Evolutionary conservation across 2,888 invertebrate genomes (phyloP), one percentile per base, ranked within the genome.

Genomic region (Sarcophaga variegata): DNA sequence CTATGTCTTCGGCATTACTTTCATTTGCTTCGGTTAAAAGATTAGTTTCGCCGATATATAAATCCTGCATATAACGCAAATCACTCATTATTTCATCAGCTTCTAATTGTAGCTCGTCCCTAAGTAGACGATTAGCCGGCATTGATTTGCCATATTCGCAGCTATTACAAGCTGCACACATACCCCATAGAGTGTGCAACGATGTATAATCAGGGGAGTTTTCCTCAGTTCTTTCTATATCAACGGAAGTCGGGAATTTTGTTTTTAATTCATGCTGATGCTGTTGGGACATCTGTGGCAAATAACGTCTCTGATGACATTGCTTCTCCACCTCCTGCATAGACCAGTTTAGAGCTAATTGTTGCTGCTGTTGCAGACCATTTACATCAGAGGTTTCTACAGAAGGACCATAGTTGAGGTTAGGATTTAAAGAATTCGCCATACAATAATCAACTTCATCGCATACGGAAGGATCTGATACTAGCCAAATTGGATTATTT

Each of bases 81-180:
- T 92, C 92, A 11, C 91, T 91, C 92, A 92, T 92, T 64, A 92
- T 92, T 86, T 92, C 91, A 88, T 92, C 92, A 17, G 90, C 92
- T 88, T 92, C 92, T 45, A 90, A 77, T 80, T 89, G 87, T 0
- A 92, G 86, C 88, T 92, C 92, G 78, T 91, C 92, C 79, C 91
- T 91, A 14, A 92, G 78, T 67, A 91, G 77, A 20, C 90, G 89
- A 89, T 91, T 91, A 10, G 92, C 92, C 25, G 92, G 92, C 77
- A 91, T 86, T 0, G 92, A 91, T 75, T 91, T 91, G 54, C 89
- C 89, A 60, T 90, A 90, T 69, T 87, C 87, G 27, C 87, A 87
- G 75, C 89, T 90, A 78, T 91, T 91, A 78, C 92, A 92, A 75
- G 90, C 89, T 12, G 90, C 88, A 88, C 92, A 92, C 89, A 91